These are phyloP conservation scores for Choristoneura rosaceana DNA, from an alignment of 2,888 invertebrate species.

Conservation along the genomic window DNA sequence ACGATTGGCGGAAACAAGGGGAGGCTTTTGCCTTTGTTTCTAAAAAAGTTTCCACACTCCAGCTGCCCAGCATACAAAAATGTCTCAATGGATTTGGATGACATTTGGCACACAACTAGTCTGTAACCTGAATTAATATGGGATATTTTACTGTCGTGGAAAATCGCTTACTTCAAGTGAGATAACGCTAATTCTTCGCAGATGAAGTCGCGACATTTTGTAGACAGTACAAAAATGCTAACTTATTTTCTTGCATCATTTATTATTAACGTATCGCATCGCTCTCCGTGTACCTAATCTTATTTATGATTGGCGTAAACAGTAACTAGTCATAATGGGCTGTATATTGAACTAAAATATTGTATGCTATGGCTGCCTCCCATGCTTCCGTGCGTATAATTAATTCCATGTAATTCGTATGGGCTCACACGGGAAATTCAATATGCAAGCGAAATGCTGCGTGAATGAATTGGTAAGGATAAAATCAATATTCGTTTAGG, in stretches of 20 bases:
- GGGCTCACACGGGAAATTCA: background rate
- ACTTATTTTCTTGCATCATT: background rate
- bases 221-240: background rate
- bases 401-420: conserved; percentile 16
- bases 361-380: conserved; percentile 7
- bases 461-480: background rate
- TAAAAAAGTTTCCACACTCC: no score
- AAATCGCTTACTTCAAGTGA: no score
- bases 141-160: no score
- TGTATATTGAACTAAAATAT: conserved; percentile 3
- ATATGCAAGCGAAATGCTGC: conserved; percentile 13
- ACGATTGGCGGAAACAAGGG: no score
- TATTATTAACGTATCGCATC: background rate
- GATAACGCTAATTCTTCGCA: no score
- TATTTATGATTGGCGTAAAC: background rate
- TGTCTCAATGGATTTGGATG: no score
- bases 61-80: no score
- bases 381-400: conserved; percentile 15
- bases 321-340: conserved; percentile 14
- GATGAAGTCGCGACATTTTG: no score
- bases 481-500: background rate
- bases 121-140: no score
- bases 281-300: background rate
- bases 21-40: no score
- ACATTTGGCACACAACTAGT: no score